Percentiles rank a stretch among this genome's conserved stretches.
phyloP scores from a whole-genome alignment of 2,113 vertebrate species.

The Dryoscopus gambensis region DNA sequence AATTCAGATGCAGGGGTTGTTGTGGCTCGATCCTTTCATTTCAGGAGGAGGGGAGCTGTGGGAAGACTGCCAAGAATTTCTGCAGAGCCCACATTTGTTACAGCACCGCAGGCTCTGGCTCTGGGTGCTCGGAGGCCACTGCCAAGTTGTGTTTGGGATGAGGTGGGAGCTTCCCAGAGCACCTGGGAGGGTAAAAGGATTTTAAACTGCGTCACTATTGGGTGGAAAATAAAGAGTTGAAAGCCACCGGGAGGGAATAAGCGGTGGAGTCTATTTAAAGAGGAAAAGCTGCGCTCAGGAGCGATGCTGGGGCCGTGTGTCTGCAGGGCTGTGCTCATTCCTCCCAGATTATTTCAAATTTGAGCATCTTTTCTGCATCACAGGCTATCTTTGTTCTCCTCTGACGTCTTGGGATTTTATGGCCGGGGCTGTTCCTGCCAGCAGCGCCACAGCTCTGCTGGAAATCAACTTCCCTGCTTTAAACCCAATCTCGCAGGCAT shows the following conservation, averaged over 20 bases:
- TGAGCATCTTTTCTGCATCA: slow-evolving; percentile 26
- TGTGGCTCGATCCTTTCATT: not conserved
- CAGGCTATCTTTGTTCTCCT: slow-evolving; percentile 38
- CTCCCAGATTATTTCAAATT: not conserved
- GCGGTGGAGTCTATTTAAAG: not conserved
- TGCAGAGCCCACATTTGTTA: not conserved
- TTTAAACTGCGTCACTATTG: not conserved
- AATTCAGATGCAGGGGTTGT: not conserved
- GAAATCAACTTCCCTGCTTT: not conserved
- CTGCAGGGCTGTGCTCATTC: not conserved
- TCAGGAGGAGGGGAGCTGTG: not conserved
- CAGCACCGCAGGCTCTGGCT: not conserved
- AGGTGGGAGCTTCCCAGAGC: not conserved
- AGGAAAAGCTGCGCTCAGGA: not conserved
- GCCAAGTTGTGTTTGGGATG: not conserved
- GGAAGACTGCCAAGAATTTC: not conserved
- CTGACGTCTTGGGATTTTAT: slow-evolving; percentile 40
- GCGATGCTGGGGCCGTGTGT: not conserved
- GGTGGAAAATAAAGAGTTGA: not conserved
- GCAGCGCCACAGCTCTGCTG: not conserved
- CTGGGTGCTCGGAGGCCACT: not conserved
- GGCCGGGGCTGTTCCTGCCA: not conserved
- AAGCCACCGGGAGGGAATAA: not conserved
- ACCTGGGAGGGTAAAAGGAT: not conserved
- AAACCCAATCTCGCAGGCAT: not conserved